Percentiles rank a stretch among this genome's conserved stretches.
Evolutionary conservation across 2,113 vertebrate species (phyloP).

Genomic region (Gobius niger): DNA sequence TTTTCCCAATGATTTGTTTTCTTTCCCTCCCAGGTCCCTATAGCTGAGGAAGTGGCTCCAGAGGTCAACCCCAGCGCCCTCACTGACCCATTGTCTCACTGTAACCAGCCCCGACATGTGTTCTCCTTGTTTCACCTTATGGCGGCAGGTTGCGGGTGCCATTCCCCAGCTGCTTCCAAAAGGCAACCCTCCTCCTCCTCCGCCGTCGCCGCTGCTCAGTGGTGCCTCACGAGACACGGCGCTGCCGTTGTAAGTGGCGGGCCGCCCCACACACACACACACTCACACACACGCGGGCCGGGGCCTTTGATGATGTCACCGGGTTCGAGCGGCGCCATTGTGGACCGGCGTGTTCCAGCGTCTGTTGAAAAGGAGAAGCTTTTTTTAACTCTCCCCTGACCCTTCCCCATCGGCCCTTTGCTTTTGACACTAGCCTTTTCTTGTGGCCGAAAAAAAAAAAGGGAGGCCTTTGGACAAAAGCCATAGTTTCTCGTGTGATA

Average conservation of each 20-base stretch:
- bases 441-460: conserved; percentile 24
- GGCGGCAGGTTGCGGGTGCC: conserved; percentile 49
- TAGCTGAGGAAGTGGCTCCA: background rate
- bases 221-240: conserved; percentile 69
- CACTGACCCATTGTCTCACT: background rate
- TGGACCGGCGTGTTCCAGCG: conserved; percentile 69
- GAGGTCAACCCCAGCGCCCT: background rate
- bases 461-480: conserved; percentile 76
- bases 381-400: conserved; percentile 13
- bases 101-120: conserved; percentile 15
- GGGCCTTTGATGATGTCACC: conserved; percentile 77
- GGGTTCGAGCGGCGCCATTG: conserved; percentile 75
- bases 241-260: conserved; percentile 68
- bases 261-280: conserved; percentile 48
- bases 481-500: conserved; percentile 81
- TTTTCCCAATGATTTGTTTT: too few relatives aligned
- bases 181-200: conserved; percentile 14
- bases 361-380: conserved; percentile 74
- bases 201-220: conserved; percentile 65
- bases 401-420: conserved; percentile 54
- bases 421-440: conserved; percentile 71
- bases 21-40: too few relatives aligned
- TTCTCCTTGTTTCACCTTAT: conserved; percentile 38
- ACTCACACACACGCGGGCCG: conserved; percentile 25
- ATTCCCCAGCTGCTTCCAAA: conserved; percentile 52